Conservation (phyloP, 2,113 vertebrate species). For the Neofelis nebulosa region DNA sequence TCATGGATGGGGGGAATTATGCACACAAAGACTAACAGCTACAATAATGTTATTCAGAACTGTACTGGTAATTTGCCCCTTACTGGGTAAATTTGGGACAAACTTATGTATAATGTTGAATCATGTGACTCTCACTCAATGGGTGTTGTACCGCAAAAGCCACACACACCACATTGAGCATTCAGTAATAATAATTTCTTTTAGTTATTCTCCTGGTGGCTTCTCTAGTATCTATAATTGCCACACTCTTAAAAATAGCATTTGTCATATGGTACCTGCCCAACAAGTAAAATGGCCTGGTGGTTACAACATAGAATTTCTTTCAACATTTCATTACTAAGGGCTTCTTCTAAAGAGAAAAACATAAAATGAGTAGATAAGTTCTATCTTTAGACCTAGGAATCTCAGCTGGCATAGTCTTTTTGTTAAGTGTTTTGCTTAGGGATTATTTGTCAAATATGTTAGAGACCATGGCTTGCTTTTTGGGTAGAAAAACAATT, state of each 20-base stretch:
- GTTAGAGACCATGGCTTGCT: conserved; percentile 20
- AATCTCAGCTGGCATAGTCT: neutral
- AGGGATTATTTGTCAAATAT: conserved; percentile 20
- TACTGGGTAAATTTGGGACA: conserved; percentile 58
- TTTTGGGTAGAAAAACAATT: neutral
- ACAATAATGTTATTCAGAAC: conserved; percentile 75
- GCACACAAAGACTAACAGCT: conserved; percentile 72
- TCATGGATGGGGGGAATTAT: conserved; percentile 65
- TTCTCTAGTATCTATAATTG: neutral
- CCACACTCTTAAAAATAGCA: conserved; percentile 40
- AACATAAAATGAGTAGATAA: conserved; percentile 43
- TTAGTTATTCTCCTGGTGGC: neutral
- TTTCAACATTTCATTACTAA: conserved; percentile 41
- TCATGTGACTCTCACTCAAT: conserved; percentile 72
- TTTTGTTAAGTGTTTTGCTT: conserved; percentile 29
- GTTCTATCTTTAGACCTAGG: conserved; percentile 31
- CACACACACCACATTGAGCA: conserved; percentile 17
- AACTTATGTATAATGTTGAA: conserved; percentile 69
- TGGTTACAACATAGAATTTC: conserved; percentile 50
- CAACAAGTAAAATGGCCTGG: conserved; percentile 52
- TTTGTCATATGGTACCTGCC: neutral
- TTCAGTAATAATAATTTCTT: conserved; percentile 68
- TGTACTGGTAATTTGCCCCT: conserved; percentile 65
- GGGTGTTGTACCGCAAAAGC: conserved; percentile 52
- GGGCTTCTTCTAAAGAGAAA: conserved; percentile 21